Percentiles rank a stretch among this genome's conserved stretches.
Evolutionary conservation across 2,888 invertebrate species (phyloP).

Genomic region (Tyria jacobaeae): DNA sequence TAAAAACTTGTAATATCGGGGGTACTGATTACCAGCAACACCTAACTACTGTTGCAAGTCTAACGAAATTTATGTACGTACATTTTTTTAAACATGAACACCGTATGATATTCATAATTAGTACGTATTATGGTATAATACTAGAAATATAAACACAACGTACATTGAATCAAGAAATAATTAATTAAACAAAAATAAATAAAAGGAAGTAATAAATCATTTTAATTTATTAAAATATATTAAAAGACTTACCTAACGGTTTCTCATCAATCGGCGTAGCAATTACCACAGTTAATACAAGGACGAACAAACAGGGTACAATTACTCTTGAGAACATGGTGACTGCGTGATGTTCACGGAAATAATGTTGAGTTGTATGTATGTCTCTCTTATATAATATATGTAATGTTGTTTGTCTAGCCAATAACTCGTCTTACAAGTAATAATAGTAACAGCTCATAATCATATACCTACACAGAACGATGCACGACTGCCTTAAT

Average conservation of each 20-base stretch:
- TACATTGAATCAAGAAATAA: too few species aligned
- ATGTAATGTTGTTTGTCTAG: conserved; percentile 3
- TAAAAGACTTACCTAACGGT: conserved; percentile 25
- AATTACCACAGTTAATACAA: conserved; percentile 4
- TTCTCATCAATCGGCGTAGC: conserved; percentile 17
- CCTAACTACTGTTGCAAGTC: too few species aligned
- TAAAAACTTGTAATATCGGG: too few species aligned
- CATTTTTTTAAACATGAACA: too few species aligned
- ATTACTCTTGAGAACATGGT: conserved; percentile 17
- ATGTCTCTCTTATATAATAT: conserved; percentile 6
- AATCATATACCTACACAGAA: not conserved
- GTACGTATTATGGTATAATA: too few species aligned
- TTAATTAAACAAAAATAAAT: not conserved
- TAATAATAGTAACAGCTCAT: not conserved
- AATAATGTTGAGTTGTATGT: not conserved
- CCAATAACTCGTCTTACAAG: not conserved
- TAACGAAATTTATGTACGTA: too few species aligned
- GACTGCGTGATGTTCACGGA: not conserved
- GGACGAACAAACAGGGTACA: conserved; percentile 20
- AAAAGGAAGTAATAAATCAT: too few species aligned
- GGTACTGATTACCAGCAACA: too few species aligned
- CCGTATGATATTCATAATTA: too few species aligned
- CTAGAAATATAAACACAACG: too few species aligned
- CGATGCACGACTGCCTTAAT: not conserved
- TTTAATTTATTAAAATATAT: not conserved